Conservation (phyloP, 2,113 vertebrate genomes). For the Nothoprocta pentlandii region DNA sequence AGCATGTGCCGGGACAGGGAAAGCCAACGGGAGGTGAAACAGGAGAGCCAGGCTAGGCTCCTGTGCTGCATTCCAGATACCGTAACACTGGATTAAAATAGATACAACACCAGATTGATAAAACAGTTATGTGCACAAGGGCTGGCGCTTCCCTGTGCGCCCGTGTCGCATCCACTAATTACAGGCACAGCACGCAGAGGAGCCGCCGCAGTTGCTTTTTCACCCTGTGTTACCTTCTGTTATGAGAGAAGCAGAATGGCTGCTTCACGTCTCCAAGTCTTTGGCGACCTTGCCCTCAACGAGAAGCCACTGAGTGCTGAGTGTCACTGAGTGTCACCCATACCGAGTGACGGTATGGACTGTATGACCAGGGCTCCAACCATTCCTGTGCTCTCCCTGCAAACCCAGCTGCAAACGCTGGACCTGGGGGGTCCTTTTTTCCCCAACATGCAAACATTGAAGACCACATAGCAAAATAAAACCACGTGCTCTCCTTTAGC, state of each 20-base stretch:
- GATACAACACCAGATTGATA: not conserved
- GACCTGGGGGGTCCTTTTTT: not conserved
- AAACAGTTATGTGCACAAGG: not conserved
- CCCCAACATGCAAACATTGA: not conserved
- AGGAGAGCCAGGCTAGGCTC: not conserved
- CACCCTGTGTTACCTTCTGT: not conserved
- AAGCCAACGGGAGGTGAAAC: not conserved
- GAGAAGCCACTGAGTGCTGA: too few species aligned
- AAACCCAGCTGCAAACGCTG: not conserved
- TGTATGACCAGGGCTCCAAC: not conserved
- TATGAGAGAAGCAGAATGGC: not conserved
- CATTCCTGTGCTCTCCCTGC: not conserved
- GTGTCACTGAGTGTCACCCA: too few species aligned
- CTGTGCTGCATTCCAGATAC: not conserved
- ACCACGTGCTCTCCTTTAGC: rapidly evolving
- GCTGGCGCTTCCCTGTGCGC: not conserved
- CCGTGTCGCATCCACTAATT: not conserved
- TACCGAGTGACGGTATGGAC: too few species aligned
- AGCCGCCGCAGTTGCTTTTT: not conserved
- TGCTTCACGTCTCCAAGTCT: not conserved
- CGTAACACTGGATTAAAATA: not conserved
- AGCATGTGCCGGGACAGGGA: not conserved
- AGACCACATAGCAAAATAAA: not conserved
- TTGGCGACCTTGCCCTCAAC: not conserved
- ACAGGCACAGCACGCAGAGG: not conserved